Evolutionary conservation across 2,113 vertebrate genomes (phyloP).

Genomic region (Pseudonaja textilis): DNA sequence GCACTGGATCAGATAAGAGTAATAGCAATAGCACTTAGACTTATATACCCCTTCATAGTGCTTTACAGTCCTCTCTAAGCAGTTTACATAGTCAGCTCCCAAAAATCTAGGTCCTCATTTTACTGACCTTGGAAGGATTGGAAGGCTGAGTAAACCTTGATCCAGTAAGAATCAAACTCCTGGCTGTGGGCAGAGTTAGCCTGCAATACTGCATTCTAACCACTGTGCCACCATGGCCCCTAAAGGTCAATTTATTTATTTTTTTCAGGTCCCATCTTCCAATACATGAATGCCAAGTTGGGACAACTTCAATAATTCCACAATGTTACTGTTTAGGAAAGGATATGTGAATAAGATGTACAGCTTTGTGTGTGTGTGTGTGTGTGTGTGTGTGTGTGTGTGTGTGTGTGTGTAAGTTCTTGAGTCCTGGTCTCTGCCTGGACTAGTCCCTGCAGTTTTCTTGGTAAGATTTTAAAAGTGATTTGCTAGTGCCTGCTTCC

Average conservation of each 20-base stretch:
- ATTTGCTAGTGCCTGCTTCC: neutral
- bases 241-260: neutral
- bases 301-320: neutral
- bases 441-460: neutral
- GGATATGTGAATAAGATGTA: neutral
- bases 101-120: neutral
- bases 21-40: neutral
- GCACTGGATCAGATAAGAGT: neutral
- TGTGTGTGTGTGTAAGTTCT: neutral
- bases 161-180: neutral
- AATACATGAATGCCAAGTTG: neutral
- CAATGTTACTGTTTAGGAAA: neutral
- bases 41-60: neutral
- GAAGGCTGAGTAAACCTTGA: neutral
- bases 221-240: too few relatives aligned
- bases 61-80: neutral
- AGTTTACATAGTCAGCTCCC: neutral
- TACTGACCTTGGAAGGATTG: neutral
- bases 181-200: neutral
- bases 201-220: too few relatives aligned
- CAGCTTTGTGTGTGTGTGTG: neutral
- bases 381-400: neutral
- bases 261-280: neutral
- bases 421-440: neutral
- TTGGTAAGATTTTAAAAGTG: neutral